Evolutionary conservation across 92 coral and sea anemone genomes (phyloP).

Genomic region (Porites divaricata): DNA sequence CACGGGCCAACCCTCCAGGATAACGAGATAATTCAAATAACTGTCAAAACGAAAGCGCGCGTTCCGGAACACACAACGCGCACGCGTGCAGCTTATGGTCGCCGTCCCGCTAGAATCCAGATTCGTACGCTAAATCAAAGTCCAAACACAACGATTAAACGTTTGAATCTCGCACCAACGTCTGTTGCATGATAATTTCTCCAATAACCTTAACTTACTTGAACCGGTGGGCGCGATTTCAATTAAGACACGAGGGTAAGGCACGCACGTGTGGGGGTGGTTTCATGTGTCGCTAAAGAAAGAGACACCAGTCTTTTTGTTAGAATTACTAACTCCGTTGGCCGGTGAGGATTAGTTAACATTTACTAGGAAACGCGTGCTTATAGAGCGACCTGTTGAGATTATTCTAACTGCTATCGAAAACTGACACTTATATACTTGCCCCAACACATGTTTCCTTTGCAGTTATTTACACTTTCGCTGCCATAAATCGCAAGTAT

Average conservation of each 20-base stretch:
- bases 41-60: slow-evolving; percentile 8
- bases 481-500: background rate
- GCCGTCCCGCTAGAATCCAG: background rate
- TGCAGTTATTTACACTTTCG: background rate
- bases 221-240: slow-evolving; percentile 36
- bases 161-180: background rate
- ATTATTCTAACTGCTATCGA: background rate
- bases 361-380: slow-evolving; percentile 26
- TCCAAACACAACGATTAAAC: background rate
- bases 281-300: slow-evolving; percentile 23
- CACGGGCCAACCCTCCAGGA: slow-evolving; percentile 23
- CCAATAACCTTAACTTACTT: slow-evolving; percentile 2
- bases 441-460: background rate
- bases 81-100: background rate
- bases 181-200: background rate
- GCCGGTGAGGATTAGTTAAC: slow-evolving; percentile 9
- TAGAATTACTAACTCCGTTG: background rate
- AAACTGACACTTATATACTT: background rate
- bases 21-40: slow-evolving; percentile 25
- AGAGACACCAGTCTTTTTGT: slow-evolving; percentile 38
- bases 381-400: slow-evolving; percentile 17
- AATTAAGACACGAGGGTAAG: slow-evolving; percentile 42
- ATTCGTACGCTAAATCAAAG: background rate
- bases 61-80: background rate
- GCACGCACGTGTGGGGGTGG: slow-evolving; percentile 10